phyloP scores from a whole-genome alignment of 2,888 invertebrate species.

The Nysson spinosus region DNA sequence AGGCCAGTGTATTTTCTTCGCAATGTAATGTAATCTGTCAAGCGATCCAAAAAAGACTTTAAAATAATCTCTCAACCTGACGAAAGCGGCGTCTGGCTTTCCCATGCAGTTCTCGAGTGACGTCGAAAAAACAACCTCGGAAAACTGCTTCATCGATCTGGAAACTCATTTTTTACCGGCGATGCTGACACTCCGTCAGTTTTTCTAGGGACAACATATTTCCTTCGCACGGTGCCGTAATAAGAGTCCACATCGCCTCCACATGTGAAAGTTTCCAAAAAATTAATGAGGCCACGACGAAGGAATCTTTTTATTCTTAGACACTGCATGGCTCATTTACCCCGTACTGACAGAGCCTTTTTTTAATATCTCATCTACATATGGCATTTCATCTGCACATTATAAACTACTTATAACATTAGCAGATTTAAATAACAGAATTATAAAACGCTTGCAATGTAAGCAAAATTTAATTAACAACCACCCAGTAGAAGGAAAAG shows the following conservation, averaged over 20 bases:
- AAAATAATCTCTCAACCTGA: constrained; percentile 53
- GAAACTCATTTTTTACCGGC: constrained; percentile 27
- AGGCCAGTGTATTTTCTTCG: constrained; percentile 19
- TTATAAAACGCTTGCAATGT: too few species aligned
- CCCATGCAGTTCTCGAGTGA: constrained; percentile 8
- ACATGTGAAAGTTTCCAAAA: not conserved
- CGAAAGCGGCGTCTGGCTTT: constrained; percentile 51
- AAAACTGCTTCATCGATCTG: constrained; percentile 23
- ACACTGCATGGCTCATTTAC: not conserved
- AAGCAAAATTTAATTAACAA: too few species aligned
- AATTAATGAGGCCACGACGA: not conserved
- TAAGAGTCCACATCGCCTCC: not conserved
- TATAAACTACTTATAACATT: too few species aligned
- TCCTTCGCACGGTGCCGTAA: constrained; percentile 11
- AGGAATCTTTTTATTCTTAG: not conserved
- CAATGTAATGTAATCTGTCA: constrained; percentile 39
- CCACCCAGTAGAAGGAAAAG: too few species aligned
- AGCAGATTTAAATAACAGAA: too few species aligned
- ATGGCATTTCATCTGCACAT: too few species aligned
- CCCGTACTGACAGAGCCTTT: too few species aligned
- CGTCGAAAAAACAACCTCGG: constrained; percentile 26
- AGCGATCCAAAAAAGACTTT: constrained; percentile 44
- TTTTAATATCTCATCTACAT: too few species aligned
- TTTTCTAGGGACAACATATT: constrained; percentile 26
- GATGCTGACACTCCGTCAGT: constrained; percentile 19